These are phyloP conservation scores for Planiliza haematocheilus DNA, from an alignment of 2,113 vertebrate species.

Conservation along the genomic window DNA sequence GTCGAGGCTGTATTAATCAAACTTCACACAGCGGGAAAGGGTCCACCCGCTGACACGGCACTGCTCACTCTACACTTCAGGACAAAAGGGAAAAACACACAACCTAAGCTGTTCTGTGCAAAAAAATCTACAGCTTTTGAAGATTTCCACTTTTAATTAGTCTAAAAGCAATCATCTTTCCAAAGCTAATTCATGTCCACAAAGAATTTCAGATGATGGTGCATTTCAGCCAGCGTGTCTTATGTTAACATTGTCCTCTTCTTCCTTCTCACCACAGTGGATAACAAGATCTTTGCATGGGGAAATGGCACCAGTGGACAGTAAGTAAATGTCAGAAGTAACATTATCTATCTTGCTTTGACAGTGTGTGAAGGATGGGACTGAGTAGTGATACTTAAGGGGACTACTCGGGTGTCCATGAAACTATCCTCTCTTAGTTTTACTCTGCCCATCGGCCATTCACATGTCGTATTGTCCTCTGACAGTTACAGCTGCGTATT, in stretches of 20 bases:
- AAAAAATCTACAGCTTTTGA: constrained; percentile 37
- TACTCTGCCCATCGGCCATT: constrained; percentile 12
- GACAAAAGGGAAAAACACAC: constrained; percentile 64
- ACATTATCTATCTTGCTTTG: constrained; percentile 10
- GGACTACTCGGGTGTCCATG: constrained; percentile 19
- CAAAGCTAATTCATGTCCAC: not conserved
- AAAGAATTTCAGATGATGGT: not conserved
- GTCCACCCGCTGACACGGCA: constrained; percentile 71
- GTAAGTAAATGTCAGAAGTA: constrained; percentile 58
- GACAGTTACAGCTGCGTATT: constrained; percentile 7
- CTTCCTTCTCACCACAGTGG: constrained; percentile 47
- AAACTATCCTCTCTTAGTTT: constrained; percentile 31
- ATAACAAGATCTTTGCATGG: constrained; percentile 70
- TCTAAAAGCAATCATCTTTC: constrained; percentile 3
- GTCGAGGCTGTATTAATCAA: constrained; percentile 91
- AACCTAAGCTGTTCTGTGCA: constrained; percentile 35
- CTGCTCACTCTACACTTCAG: constrained; percentile 80
- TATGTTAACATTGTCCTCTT: constrained; percentile 9
- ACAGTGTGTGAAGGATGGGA: constrained; percentile 9
- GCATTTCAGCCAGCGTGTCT: not conserved
- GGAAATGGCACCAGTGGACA: constrained; percentile 72
- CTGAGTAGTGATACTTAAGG: constrained; percentile 17
- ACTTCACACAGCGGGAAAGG: constrained; percentile 86
- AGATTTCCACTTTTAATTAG: constrained; percentile 32
- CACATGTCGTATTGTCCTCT: not conserved